Conservation (phyloP, 2,113 vertebrate genomes). For the Rhinichthys klamathensis region DNA sequence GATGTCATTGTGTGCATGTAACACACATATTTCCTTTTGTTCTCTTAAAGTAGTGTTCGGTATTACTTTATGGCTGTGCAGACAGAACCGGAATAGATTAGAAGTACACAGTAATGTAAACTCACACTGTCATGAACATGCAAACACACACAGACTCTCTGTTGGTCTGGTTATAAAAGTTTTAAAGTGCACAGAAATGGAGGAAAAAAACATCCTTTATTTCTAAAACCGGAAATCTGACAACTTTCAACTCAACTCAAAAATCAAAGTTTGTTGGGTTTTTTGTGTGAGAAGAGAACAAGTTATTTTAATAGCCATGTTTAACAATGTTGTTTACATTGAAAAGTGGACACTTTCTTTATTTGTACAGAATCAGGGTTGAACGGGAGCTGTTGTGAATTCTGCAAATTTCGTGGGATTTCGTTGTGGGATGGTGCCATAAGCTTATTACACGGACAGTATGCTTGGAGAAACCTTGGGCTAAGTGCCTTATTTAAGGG, state of each 20-base stretch:
- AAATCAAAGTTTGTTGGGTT: background rate
- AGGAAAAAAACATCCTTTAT: no score
- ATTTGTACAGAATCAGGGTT: background rate
- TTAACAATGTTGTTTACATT: background rate
- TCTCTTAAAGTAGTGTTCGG: background rate
- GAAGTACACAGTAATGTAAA: constrained; percentile 12
- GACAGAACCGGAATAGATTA: background rate
- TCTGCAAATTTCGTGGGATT: background rate
- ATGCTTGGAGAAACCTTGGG: background rate
- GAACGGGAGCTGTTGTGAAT: background rate
- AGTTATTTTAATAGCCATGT: background rate
- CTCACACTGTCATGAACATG: background rate
- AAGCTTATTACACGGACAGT: background rate
- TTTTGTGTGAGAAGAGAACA: background rate
- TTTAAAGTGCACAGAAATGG: background rate
- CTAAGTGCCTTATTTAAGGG: background rate
- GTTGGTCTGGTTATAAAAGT: background rate
- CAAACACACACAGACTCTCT: background rate
- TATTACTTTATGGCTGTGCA: background rate
- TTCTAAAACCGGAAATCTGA: background rate
- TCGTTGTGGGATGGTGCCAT: background rate
- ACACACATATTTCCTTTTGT: background rate
- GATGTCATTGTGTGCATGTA: background rate
- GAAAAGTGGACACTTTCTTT: background rate
- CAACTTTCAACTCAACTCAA: background rate